Percentiles rank a stretch among this genome's conserved stretches.
These are phyloP conservation scores for Cephus sareptanus DNA, from an alignment of 2,888 invertebrate species.

Conservation along the genomic window DNA sequence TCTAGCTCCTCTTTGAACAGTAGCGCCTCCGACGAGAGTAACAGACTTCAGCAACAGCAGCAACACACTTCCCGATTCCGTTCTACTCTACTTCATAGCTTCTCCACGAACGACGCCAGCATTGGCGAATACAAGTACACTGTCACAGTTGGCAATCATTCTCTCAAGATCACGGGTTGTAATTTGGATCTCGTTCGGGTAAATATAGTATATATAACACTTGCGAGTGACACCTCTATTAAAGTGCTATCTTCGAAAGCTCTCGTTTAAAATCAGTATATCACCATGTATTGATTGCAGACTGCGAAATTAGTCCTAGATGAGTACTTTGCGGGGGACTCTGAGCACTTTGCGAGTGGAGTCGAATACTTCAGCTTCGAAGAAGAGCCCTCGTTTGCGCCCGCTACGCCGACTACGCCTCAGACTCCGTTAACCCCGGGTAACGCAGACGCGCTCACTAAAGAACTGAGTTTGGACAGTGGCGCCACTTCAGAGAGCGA, in stretches of 20 bases:
- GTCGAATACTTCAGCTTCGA: constrained; percentile 61
- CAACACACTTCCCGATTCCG: constrained; percentile 71
- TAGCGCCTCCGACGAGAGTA: constrained; percentile 75
- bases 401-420: constrained; percentile 37
- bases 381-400: constrained; percentile 47
- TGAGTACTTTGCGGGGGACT: constrained; percentile 76
- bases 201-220: constrained; percentile 44
- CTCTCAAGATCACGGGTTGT: constrained; percentile 86
- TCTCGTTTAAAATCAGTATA: no score
- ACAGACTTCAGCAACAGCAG: constrained; percentile 64
- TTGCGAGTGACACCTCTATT: no score
- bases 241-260: neutral
- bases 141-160: constrained; percentile 84
- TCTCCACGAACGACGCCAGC: constrained; percentile 85
- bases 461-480: constrained; percentile 52
- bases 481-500: constrained; percentile 56
- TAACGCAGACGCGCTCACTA: constrained; percentile 37
- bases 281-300: constrained; percentile 65
- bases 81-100: constrained; percentile 78
- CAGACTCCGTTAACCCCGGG: constrained; percentile 35
- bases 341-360: constrained; percentile 51
- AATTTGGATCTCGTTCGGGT: constrained; percentile 89
- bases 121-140: constrained; percentile 91
- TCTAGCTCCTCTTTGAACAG: constrained; percentile 85
- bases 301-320: constrained; percentile 89